Base-by-base conservation (phyloP, 2,888 invertebrate species). In the Melipona beecheii region DNA sequence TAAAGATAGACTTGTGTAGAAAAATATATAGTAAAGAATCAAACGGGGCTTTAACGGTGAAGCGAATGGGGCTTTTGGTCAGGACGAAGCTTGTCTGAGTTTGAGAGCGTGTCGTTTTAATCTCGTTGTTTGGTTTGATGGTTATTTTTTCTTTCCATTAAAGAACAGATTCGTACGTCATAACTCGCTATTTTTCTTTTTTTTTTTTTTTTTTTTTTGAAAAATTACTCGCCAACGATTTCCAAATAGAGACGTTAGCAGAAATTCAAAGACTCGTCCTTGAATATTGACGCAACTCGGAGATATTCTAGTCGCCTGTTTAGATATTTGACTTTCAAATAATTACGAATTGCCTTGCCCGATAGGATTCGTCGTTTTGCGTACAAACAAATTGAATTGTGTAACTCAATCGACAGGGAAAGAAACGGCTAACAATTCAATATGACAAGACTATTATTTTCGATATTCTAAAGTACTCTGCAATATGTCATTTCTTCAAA, bases 281-380 rank as follows among this genome's bases (percentile, higher is more conserved):
- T 69, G 75, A 76, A 76, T 69, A 13, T 50, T 58, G 69, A 76
- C 69, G 60, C 75, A 69, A 50, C 69, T n/a, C 58, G 19, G 31
- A 60, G 31, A 60, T 76, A 76, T 76, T 76, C 75, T 60, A 69
- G 60, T 60, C 75, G 50, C 31, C 50, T 19, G 49, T 15, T 9
- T 43, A 43, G 36, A 76, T 60, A 76, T 76, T 69, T 76, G 75
- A 76, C 69, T 76, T 69, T 76, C 69, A 76, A 76, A 76, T 76
- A 75, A 75, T 75, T 75, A 68, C 58, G 49, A 68, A 75, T 58
- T 27, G 58, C 68, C 58, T 68, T 68, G 75, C 13, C 19, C 6
- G 19, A 17, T 58, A 21, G 31, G 36, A 66, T 9, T 66, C 24
- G 52, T 19, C 31, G 36, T 75, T n/a, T 24, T 1, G 13, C 27